A percentile compares a stretch with the other conserved stretches of the same genome.
Conservation (phyloP, 2,797 vertebrate genomes). For the Tokudaia tokunoshimensis region DNA sequence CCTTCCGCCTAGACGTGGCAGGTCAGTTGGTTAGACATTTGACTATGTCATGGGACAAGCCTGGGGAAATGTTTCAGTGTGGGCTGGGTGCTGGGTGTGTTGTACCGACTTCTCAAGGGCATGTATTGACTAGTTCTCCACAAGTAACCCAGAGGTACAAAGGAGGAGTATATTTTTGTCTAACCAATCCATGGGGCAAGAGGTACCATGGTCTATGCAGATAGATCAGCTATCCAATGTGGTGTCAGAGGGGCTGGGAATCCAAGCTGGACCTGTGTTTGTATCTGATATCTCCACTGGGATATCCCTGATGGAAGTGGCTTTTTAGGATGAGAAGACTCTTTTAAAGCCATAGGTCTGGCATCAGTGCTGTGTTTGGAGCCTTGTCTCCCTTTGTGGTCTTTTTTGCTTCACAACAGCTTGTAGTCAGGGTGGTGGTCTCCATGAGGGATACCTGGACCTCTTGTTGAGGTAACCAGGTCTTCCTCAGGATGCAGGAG, state of each 20-base stretch:
- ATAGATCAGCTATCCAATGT: neutral
- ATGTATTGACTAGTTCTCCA: neutral
- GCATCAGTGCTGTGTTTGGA: neutral
- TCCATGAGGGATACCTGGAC: neutral
- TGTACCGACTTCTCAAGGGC: neutral
- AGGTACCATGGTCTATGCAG: neutral
- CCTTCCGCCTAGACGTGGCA: neutral
- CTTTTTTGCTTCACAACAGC: neutral
- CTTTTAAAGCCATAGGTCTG: neutral
- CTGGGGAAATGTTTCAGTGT: neutral
- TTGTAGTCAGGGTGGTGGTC: neutral
- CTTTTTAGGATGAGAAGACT: neutral
- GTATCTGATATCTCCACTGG: neutral
- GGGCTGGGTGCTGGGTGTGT: neutral
- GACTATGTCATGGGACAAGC: neutral
- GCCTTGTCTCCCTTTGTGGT: neutral
- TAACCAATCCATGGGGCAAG: too few relatives aligned
- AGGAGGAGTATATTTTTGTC: neutral
- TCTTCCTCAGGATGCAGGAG: neutral
- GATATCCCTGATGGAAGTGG: neutral
- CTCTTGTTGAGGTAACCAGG: neutral
- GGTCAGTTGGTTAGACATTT: slow-evolving; percentile 6
- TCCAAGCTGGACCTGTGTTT: neutral
- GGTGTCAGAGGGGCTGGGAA: neutral
- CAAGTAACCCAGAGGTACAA: neutral